phyloP scores from a whole-genome alignment of 2,888 invertebrate genomes.

The Drosophila differens region DNA sequence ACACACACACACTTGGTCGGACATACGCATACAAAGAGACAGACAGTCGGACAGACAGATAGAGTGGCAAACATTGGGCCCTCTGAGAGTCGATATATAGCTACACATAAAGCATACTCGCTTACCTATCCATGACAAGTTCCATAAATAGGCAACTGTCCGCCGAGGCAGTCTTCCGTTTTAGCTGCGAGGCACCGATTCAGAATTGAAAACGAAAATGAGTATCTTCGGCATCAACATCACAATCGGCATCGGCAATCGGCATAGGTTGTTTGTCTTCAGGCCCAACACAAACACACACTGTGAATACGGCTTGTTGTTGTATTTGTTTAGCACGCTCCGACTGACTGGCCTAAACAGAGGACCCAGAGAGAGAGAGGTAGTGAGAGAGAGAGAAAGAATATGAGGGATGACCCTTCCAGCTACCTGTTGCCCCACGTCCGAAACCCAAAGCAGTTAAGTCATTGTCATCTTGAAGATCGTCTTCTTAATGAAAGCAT shows the following conservation, averaged over 20 bases:
- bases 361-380: too few relatives aligned
- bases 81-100: slow-evolving; percentile 4
- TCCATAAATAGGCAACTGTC: slow-evolving; percentile 74
- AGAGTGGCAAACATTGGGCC: slow-evolving; percentile 49
- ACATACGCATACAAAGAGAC: slow-evolving; percentile 20
- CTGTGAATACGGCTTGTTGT: slow-evolving; percentile 17
- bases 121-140: slow-evolving; percentile 62
- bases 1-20: slow-evolving; percentile 20
- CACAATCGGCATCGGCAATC: not conserved
- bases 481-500: slow-evolving; percentile 25
- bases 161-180: slow-evolving; percentile 46
- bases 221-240: slow-evolving; percentile 30
- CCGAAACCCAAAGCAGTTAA: slow-evolving; percentile 29
- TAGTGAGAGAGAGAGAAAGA: not conserved
- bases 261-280: slow-evolving; percentile 47
- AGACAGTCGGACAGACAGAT: slow-evolving; percentile 5
- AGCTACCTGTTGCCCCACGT: slow-evolving; percentile 59
- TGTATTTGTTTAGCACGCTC: slow-evolving; percentile 53
- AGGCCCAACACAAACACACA: slow-evolving; percentile 36
- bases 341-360: slow-evolving; percentile 8
- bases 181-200: slow-evolving; percentile 27
- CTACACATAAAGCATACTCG: slow-evolving; percentile 27
- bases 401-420: slow-evolving; percentile 13
- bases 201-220: slow-evolving; percentile 56
- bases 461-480: slow-evolving; percentile 58